These are phyloP conservation scores for Andrena marginata DNA, from an alignment of 2,888 invertebrate species.

Conservation along the genomic window DNA sequence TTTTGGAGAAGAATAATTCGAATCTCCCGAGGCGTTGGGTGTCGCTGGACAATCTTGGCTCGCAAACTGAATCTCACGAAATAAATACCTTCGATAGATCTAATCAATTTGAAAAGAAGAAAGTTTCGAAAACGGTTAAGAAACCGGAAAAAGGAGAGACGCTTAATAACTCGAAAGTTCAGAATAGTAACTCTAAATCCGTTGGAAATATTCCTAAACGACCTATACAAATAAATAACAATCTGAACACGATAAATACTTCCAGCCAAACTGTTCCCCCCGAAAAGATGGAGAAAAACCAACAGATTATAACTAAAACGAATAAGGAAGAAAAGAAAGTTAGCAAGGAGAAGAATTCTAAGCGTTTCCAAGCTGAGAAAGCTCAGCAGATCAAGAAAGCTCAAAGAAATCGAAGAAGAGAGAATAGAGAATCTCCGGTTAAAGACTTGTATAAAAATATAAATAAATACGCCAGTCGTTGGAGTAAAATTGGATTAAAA, in stretches of 20 bases:
- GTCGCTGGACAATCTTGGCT: constrained; percentile 82
- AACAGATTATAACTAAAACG: constrained; percentile 86
- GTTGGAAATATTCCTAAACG: constrained; percentile 77
- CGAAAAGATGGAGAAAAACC: constrained; percentile 81
- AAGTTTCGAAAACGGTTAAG: constrained; percentile 72
- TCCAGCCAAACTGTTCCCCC: constrained; percentile 78
- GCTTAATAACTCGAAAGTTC: constrained; percentile 84
- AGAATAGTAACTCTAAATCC: constrained; percentile 79
- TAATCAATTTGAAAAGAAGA: constrained; percentile 82
- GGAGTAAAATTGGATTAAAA: constrained; percentile 86
- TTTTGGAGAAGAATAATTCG: constrained; percentile 82
- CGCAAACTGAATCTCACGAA: constrained; percentile 77
- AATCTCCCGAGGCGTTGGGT: constrained; percentile 85
- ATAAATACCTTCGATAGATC: constrained; percentile 78
- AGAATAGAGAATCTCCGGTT: constrained; percentile 83
- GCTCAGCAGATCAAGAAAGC: constrained; percentile 85
- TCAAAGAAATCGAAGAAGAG: constrained; percentile 86
- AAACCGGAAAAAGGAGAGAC: constrained; percentile 83
- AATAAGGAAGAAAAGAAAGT: constrained; percentile 86
- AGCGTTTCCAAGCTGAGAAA: constrained; percentile 85
- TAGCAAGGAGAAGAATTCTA: constrained; percentile 83
- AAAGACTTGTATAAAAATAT: constrained; percentile 82
- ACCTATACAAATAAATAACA: constrained; percentile 80
- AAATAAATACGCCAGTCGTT: constrained; percentile 86
- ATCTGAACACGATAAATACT: constrained; percentile 78